A percentile compares a stretch with the other conserved stretches of the same genome.
Conservation (phyloP, 2,113 vertebrate species). For the Lethenteron reissneri region DNA sequence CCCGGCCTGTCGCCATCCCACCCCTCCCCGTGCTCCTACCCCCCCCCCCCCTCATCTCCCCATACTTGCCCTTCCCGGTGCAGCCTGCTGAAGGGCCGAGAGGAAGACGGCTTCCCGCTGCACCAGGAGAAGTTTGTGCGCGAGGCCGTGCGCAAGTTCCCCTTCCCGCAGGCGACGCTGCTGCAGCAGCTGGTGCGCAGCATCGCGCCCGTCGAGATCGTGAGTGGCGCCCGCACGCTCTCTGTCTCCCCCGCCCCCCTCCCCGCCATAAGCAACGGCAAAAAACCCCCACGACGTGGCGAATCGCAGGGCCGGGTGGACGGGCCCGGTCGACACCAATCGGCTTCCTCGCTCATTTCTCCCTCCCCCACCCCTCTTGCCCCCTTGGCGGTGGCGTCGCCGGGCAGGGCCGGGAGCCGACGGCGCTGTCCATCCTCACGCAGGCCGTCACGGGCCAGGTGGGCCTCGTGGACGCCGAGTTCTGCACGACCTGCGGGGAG, state of each 20-base stretch:
- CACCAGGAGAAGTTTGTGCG: conserved; percentile 80
- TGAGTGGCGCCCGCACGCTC: conserved; percentile 22
- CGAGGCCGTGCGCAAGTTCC: conserved; percentile 82
- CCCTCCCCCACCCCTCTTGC: neutral
- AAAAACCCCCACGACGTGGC: too few species aligned
- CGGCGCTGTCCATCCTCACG: conserved; percentile 75
- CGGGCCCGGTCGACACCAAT: too few species aligned
- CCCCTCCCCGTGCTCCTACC: too few species aligned
- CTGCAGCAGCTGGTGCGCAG: conserved; percentile 92
- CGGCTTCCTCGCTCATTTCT: neutral
- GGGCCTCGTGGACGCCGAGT: conserved; percentile 82
- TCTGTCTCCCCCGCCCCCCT: too few species aligned
- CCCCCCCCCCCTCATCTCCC: too few species aligned
- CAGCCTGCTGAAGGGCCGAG: conserved; percentile 69
- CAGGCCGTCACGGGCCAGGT: conserved; percentile 93
- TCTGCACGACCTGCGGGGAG: conserved; percentile 81
- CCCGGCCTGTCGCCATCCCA: too few species aligned
- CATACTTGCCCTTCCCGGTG: neutral
- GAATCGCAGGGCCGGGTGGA: too few species aligned
- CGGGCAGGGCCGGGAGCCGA: conserved; percentile 62
- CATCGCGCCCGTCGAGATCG: conserved; percentile 82
- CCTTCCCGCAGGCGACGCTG: conserved; percentile 69
- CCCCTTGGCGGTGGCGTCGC: too few species aligned
- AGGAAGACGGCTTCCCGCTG: conserved; percentile 57
- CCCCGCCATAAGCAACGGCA: too few species aligned